Conservation (phyloP, 2,888 invertebrate genomes). For the Pheosia tremula region DNA sequence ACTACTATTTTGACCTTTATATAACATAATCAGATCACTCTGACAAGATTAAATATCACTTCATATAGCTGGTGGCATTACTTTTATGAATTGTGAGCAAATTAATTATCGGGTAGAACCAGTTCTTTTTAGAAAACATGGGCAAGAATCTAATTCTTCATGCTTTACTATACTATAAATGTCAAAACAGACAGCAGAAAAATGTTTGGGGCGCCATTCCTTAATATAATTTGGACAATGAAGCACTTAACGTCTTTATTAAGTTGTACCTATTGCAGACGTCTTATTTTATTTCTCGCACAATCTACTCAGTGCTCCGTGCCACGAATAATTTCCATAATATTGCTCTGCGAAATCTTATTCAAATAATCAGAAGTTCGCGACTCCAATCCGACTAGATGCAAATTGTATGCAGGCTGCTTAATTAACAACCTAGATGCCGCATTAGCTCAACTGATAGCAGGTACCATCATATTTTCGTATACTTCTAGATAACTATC, state of each 20-base stretch:
- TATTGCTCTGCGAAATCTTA: slow-evolving; percentile 69
- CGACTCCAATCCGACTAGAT: slow-evolving; percentile 68
- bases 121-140: neutral
- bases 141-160: neutral
- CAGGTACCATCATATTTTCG: slow-evolving; percentile 22
- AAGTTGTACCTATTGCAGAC: slow-evolving; percentile 29
- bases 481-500: slow-evolving; percentile 18
- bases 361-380: slow-evolving; percentile 76
- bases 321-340: slow-evolving; percentile 68
- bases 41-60: neutral
- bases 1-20: neutral
- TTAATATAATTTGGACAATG: slow-evolving; percentile 21
- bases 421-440: slow-evolving; percentile 61
- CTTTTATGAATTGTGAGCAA: neutral
- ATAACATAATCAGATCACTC: neutral
- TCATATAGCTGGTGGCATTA: neutral
- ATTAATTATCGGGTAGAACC: neutral
- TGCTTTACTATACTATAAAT: neutral
- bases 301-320: slow-evolving; percentile 46
- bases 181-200: neutral
- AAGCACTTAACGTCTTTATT: slow-evolving; percentile 27
- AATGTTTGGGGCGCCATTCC: neutral
- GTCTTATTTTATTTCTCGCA: slow-evolving; percentile 35
- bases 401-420: slow-evolving; percentile 73
- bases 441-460: slow-evolving; percentile 38